These are phyloP conservation scores for Delphinus delphis DNA, from an alignment of 2,113 vertebrate genomes.

Conservation along the genomic window DNA sequence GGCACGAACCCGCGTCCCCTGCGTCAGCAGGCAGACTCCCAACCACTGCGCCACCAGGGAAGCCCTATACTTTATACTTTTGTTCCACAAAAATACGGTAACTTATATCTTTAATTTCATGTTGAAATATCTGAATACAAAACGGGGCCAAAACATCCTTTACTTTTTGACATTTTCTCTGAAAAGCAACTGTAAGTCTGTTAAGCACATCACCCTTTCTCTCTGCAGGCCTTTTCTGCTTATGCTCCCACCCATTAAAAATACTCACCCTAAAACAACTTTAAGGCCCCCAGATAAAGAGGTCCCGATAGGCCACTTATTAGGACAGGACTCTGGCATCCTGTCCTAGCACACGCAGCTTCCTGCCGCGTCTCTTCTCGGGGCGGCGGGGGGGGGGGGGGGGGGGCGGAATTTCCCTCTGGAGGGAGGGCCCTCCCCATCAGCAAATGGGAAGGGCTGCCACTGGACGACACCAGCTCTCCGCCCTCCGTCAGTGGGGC, in stretches of 20 bases:
- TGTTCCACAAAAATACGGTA: background rate
- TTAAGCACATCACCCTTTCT: background rate
- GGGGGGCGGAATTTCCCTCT: background rate
- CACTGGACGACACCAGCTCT: too few species aligned
- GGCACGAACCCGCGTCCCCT: too few species aligned
- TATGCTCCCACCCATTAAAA: background rate
- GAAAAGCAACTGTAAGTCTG: background rate
- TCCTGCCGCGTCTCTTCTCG: rapidly evolving
- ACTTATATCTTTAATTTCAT: background rate
- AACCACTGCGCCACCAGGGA: too few species aligned
- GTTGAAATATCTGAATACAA: background rate
- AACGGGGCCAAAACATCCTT: background rate
- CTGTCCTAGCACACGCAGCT: background rate
- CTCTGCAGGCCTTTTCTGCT: background rate
- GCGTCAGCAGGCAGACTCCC: too few species aligned
- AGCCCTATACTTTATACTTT: background rate
- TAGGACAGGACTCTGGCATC: background rate
- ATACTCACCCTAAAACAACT: background rate
- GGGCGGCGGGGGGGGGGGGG: rapidly evolving
- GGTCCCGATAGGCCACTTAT: background rate
- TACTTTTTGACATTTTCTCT: background rate
- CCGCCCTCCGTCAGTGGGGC: too few species aligned
- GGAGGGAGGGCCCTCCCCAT: too few species aligned
- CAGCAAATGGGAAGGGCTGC: too few species aligned
- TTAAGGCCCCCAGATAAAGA: background rate